Base-by-base conservation (phyloP, 2,113 vertebrate species). In the Megaceryle torquata region DNA sequence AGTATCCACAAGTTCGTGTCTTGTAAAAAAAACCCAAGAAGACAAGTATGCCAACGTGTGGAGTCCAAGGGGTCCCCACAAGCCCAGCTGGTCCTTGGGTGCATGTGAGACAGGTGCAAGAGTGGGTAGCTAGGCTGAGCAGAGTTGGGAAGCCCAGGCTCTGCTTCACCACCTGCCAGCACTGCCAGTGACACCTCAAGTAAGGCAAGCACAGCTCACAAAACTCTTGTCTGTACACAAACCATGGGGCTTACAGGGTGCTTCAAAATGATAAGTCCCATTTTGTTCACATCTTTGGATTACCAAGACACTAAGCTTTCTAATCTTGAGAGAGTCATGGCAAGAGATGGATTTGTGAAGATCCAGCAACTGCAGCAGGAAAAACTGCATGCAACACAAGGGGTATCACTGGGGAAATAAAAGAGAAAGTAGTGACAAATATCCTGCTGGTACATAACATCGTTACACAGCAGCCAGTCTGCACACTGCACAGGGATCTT, bases 381-480 rank as follows among this genome's bases (percentile, higher is more conserved):
- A 61, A 70, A 82, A 4, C 50, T 0, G 26, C 13, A 4, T 1
- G 5, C 16, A 37, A 65, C 1, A 0, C 26, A 2, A 3, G 44
- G 67, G 37, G 15, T 43, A 91, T 63, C 77, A 63, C 39, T 14
- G 15, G 65, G 84, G 74, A 82, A 63, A 71, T 39, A 39, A 70
- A 61, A 77, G 67, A 63, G 69, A 50, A 75, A 76, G 57, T 65
- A 54, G 85, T 12, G 82, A 82, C 65, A 84, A 76, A 57, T 1
- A 77, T n/a, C 39, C 69, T 67, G 68, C 46, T 83, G 64, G 18
- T 37, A 54, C 41, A n/a, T 17, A 48, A n/a, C 3, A 2, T 4
- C 1, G 5, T 8, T 28, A n/a, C 59, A 19, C 33, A 65, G 76
- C 89, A 88, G 67, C 51, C 11, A 2, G 48, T 71, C 43, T 56